These are phyloP conservation scores for Plagodis dolabraria DNA, from an alignment of 2,888 invertebrate genomes.

Conservation along the genomic window DNA sequence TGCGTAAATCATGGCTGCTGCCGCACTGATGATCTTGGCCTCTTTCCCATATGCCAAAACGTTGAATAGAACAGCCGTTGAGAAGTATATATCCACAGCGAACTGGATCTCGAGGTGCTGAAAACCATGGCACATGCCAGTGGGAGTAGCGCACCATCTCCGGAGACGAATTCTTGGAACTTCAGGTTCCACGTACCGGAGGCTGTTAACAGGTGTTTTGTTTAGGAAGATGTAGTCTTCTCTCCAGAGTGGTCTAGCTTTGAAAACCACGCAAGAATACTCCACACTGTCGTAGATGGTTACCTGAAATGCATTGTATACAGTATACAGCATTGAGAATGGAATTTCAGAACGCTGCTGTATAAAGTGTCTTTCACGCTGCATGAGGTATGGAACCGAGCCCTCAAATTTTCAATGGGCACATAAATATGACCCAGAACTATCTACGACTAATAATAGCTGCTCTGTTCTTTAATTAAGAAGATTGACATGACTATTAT, in stretches of 20 bases:
- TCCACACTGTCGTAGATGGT: constrained; percentile 47
- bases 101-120: constrained; percentile 50
- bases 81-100: constrained; percentile 45
- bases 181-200: not conserved
- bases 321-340: too few species aligned
- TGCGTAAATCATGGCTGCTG: constrained; percentile 25
- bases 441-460: too few species aligned
- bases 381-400: too few species aligned
- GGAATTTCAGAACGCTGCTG: too few species aligned
- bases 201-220: not conserved
- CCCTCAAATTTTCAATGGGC: too few species aligned
- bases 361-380: too few species aligned
- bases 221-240: not conserved
- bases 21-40: constrained; percentile 35
- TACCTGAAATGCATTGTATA: constrained; percentile 48
- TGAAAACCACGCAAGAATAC: constrained; percentile 54
- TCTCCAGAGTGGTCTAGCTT: constrained; percentile 22
- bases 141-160: constrained; percentile 47
- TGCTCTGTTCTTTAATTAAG: too few species aligned
- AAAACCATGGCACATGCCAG: constrained; percentile 42
- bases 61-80: constrained; percentile 29
- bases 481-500: too few species aligned
- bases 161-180: constrained; percentile 42
- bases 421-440: too few species aligned
- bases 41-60: constrained; percentile 45